Conservation (phyloP, 2,113 vertebrate species). For the Rhea pennata region DNA sequence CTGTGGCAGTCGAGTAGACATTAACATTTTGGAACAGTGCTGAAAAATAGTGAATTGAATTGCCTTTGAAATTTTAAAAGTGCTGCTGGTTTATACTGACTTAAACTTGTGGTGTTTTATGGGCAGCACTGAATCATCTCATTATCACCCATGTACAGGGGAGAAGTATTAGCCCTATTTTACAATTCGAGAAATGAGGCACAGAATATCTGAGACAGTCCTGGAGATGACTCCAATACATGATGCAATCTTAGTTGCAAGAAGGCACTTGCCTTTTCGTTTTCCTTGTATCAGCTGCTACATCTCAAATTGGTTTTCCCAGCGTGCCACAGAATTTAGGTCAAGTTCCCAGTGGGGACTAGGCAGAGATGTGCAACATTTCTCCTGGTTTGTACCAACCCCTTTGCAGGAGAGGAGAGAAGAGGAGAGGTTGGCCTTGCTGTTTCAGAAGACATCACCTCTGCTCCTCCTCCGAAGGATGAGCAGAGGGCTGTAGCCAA, state of each 20-base stretch:
- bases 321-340: not conserved
- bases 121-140: not conserved
- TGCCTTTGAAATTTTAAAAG: constrained; percentile 2
- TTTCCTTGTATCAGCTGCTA: not conserved
- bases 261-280: not conserved
- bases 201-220: not conserved
- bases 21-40: not conserved
- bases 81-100: not conserved
- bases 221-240: not conserved
- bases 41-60: not conserved
- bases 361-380: not conserved
- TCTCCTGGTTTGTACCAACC: not conserved
- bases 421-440: not conserved
- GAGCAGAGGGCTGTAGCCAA: not conserved
- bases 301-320: not conserved
- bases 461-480: not conserved
- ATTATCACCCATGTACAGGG: not conserved
- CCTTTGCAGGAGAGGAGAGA: not conserved
- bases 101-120: not conserved
- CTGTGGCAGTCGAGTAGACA: not conserved
- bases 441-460: not conserved
- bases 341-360: not conserved
- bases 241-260: not conserved
- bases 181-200: not conserved
- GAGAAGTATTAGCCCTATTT: not conserved